These are phyloP conservation scores for Scaptomyza pallida DNA, from an alignment of 1,140 invertebrate species.

Conservation along the genomic window DNA sequence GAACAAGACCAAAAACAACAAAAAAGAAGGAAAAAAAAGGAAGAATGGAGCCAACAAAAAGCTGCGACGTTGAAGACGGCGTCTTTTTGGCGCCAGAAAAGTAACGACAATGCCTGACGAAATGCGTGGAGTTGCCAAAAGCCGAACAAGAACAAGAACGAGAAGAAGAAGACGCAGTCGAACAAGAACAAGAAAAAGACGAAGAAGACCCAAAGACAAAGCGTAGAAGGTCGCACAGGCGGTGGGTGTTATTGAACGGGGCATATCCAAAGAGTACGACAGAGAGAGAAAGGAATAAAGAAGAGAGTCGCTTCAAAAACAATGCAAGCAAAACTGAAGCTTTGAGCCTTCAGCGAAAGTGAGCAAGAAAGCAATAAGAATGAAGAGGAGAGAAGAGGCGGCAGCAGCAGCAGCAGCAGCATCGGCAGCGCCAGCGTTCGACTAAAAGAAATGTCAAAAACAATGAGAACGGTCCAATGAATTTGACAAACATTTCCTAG, in stretches of 20 bases:
- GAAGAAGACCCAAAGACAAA: constrained; percentile 6
- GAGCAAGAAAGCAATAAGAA: background rate
- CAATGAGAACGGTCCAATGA: constrained; percentile 82
- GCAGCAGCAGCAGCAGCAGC: constrained; percentile 5
- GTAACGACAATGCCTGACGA: constrained; percentile 82
- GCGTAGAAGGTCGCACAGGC: constrained; percentile 15
- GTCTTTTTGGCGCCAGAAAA: constrained; percentile 83
- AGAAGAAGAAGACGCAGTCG: constrained; percentile 10
- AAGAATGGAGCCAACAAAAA: constrained; percentile 61
- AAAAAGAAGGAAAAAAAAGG: constrained; percentile 44
- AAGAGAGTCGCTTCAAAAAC: background rate
- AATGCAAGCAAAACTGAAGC: constrained; percentile 2
- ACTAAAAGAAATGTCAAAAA: constrained; percentile 83
- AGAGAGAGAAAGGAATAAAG: background rate
- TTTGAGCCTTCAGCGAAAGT: constrained; percentile 12
- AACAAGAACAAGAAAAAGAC: background rate
- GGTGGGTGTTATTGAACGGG: constrained; percentile 6
- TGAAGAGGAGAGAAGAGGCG: constrained; percentile 5
- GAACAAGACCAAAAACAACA: constrained; percentile 42
- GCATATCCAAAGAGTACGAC: background rate
- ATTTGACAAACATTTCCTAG: constrained; percentile 84
- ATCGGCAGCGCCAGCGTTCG: constrained; percentile 25
- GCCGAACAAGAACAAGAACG: constrained; percentile 12
- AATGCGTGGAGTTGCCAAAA: constrained; percentile 51
- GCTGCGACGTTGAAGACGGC: constrained; percentile 65